Evolutionary conservation across 2,113 vertebrate species (phyloP), one percentile per base, ranked within the genome.

Genomic region (Isichthys henryi): DNA sequence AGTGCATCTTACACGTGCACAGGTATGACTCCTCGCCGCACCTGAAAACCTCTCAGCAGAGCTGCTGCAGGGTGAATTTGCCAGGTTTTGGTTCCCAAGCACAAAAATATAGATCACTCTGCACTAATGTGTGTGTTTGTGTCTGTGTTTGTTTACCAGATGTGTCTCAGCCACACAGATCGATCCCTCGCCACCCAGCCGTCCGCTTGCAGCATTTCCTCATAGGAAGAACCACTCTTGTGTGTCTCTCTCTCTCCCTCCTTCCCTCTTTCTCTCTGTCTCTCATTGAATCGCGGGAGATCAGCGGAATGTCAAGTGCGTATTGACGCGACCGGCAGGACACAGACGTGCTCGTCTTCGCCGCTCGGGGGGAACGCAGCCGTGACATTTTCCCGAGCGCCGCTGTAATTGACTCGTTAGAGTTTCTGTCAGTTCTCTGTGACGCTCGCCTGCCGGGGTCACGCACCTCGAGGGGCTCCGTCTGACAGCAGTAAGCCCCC

Each of bases 341-440:
- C 11, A n/a, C 82, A n/a, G 19, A 1, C 88, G 48, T 21, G 17
- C 50, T 19, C 74, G 15, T 46, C 45, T 58, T 83, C 89, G 43
- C 1, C 46, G 39, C n/a, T 74, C 80, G 31, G 66, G 48, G 89
- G 39, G 43, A 48, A 88, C 48, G 43, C 77, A 31, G 77, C 39
- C 77, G 62, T 93, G 91, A 90, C 89, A 89, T 85, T 91, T 91
- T 88, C 86, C 82, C 89, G 45, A 82, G 86, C 80, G 11, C 56
- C n/a, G 39, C 87, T 89, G 43, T 90, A 92, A 92, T 90, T 92
- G 91, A 90, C 88, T 89, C 52, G 90, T 92, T 92, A 90, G 88
- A 89, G 90, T 88, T 88, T 46, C 86, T 62, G 86, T 88, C 86
- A 43, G 86, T 50, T 88, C 52, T 39, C 8, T 35, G 27, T 48